Percentiles rank a stretch among this genome's conserved stretches.
phyloP scores from a whole-genome alignment of 1,140 invertebrate species.

The Gonatopus flavifemur region DNA sequence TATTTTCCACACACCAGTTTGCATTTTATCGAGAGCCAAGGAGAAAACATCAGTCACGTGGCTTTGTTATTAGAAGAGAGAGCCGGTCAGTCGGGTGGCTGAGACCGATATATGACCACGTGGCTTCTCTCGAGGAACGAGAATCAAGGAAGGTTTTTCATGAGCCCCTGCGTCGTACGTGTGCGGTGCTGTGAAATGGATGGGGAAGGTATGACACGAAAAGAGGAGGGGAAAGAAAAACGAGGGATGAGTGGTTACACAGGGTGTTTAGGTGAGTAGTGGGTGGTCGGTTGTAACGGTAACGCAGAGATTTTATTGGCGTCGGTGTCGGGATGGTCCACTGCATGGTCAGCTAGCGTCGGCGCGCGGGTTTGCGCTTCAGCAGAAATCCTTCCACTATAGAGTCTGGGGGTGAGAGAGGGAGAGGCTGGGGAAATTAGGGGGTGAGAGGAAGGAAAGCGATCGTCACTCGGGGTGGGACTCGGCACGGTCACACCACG shows the following conservation, averaged over 20 bases:
- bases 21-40: too few species aligned
- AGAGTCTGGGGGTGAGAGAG: slow-evolving; percentile 25
- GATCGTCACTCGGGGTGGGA: slow-evolving; percentile 28
- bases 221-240: slow-evolving; percentile 7
- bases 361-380: slow-evolving; percentile 29
- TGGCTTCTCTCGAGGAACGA: slow-evolving; percentile 23
- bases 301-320: slow-evolving; percentile 37
- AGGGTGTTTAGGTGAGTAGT: slow-evolving; percentile 18
- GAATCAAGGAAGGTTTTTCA: slow-evolving; percentile 22
- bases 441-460: slow-evolving; percentile 33
- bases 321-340: slow-evolving; percentile 49
- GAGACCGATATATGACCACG: too few species aligned
- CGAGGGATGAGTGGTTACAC: slow-evolving; percentile 19
- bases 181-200: slow-evolving; percentile 9
- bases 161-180: slow-evolving; percentile 1
- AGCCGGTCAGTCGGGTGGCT: slow-evolving; percentile 22
- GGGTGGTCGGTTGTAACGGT: slow-evolving; percentile 17
- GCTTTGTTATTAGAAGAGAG: slow-evolving; percentile 15
- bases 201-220: neutral
- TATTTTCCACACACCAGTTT: too few species aligned
- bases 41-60: slow-evolving; percentile 32
- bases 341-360: slow-evolving; percentile 52
- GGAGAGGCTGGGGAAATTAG: slow-evolving; percentile 15
- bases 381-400: slow-evolving; percentile 11
- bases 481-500: slow-evolving; percentile 44